Conservation (phyloP, 2,888 invertebrate genomes). For the Neoitamus cyanurus region DNA sequence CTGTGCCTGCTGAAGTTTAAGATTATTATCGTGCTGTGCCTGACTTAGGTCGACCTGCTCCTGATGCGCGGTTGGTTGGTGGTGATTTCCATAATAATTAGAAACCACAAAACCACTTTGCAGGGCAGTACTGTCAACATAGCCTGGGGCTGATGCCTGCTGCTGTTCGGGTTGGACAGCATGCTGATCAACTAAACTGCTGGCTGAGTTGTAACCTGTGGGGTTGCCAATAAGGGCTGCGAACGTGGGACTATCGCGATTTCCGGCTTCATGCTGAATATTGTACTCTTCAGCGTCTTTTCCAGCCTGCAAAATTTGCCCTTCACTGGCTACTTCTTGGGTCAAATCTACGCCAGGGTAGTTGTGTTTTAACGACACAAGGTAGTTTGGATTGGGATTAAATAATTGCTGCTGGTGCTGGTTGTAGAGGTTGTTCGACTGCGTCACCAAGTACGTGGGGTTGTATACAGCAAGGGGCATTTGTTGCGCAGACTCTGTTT, state of each 20-base stretch:
- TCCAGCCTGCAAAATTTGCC: conserved; percentile 64
- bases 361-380: conserved; percentile 63
- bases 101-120: conserved; percentile 64
- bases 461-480: conserved; percentile 63
- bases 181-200: conserved; percentile 53
- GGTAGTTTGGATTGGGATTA: conserved; percentile 68
- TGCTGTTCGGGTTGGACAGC: conserved; percentile 55
- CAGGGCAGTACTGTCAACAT: conserved; percentile 57
- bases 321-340: conserved; percentile 64
- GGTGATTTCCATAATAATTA: conserved; percentile 60
- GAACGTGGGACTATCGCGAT: conserved; percentile 58
- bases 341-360: conserved; percentile 62
- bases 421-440: conserved; percentile 65
- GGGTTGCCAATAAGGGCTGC: conserved; percentile 63
- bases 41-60: conserved; percentile 59
- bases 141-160: conserved; percentile 58
- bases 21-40: conserved; percentile 60
- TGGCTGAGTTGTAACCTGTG: conserved; percentile 53
- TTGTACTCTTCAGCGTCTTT: conserved; percentile 60
- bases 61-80: conserved; percentile 60
- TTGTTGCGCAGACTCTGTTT: conserved; percentile 58
- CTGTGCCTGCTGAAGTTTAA: conserved; percentile 57
- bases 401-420: conserved; percentile 65
- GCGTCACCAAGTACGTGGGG: conserved; percentile 64
- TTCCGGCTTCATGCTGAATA: conserved; percentile 50